These are phyloP conservation scores for Eurytemora carolleeae DNA, from an alignment of 1,140 invertebrate genomes.

Conservation along the genomic window DNA sequence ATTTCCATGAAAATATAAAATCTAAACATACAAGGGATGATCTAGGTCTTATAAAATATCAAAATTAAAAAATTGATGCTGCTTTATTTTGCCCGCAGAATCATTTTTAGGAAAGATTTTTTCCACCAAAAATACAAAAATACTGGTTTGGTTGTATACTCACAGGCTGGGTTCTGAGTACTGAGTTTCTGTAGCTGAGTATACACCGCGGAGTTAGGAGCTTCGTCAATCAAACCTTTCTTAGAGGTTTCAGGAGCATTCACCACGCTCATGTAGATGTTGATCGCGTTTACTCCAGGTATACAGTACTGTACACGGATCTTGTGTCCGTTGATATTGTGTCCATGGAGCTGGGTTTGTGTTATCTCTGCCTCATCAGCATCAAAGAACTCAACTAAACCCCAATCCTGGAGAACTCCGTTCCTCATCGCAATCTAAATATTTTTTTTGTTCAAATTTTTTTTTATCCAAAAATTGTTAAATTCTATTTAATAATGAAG, in stretches of 20 bases:
- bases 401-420: slow-evolving; percentile 35
- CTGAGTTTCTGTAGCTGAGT: slow-evolving; percentile 30
- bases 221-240: slow-evolving; percentile 29
- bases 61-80: no score
- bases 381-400: slow-evolving; percentile 33
- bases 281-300: slow-evolving; percentile 35
- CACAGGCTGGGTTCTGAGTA: slow-evolving; percentile 33
- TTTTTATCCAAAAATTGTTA: slow-evolving; percentile 11
- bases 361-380: slow-evolving; percentile 33
- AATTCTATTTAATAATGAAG: not conserved
- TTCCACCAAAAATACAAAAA: no score
- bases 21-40: no score
- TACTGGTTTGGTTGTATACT: no score
- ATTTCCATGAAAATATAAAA: no score
- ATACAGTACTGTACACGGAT: slow-evolving; percentile 36
- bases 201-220: slow-evolving; percentile 28
- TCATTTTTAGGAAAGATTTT: no score
- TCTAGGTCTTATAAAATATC: no score
- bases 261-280: slow-evolving; percentile 32
- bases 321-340: slow-evolving; percentile 26
- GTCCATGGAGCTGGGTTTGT: slow-evolving; percentile 26
- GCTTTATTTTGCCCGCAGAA: no score
- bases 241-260: slow-evolving; percentile 25
- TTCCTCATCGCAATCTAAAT: slow-evolving; percentile 36
- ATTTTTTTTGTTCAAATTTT: slow-evolving; percentile 7